Percentiles rank a stretch among this genome's conserved stretches.
Conservation (phyloP, 2,797 vertebrate genomes). For the Typhlichthys subterraneus region DNA sequence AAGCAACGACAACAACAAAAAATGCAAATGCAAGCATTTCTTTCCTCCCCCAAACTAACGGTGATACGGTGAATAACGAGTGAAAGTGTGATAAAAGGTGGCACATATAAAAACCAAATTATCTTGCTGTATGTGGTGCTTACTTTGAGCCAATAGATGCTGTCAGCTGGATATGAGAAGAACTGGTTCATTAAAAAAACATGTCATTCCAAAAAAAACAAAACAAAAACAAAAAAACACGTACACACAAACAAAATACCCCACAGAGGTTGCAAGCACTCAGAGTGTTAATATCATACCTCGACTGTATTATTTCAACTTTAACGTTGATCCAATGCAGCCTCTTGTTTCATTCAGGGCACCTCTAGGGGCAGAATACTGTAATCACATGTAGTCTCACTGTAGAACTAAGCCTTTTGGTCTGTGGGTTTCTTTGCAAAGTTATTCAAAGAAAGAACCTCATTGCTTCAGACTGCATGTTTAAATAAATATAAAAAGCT, state of each 20-base stretch:
- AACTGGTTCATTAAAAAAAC: conserved; percentile 41
- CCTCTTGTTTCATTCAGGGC: conserved; percentile 59
- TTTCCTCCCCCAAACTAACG: conserved; percentile 40
- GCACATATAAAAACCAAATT: conserved; percentile 76
- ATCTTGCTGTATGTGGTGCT: conserved; percentile 48
- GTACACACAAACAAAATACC: conserved; percentile 36
- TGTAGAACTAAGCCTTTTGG: conserved; percentile 15
- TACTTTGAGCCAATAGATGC: conserved; percentile 55
- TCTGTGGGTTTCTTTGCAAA: conserved; percentile 14
- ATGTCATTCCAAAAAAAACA: conserved; percentile 61
- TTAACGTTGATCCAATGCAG: conserved; percentile 67
- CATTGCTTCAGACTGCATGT: conserved; percentile 38
- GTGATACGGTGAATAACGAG: conserved; percentile 48
- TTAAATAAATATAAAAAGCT: conserved; percentile 12
- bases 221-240: conserved; percentile 51
- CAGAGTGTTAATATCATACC: conserved; percentile 72
- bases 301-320: conserved; percentile 77
- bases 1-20: conserved; percentile 52
- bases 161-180: conserved; percentile 49
- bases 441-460: conserved; percentile 17
- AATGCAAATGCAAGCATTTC: conserved; percentile 30
- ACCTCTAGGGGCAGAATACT: conserved; percentile 37
- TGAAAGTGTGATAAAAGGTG: conserved; percentile 60
- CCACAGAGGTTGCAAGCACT: conserved; percentile 53
- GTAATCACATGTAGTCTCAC: neutral